Conservation (phyloP, 2,113 vertebrate species). For the Petaurus breviceps region DNA sequence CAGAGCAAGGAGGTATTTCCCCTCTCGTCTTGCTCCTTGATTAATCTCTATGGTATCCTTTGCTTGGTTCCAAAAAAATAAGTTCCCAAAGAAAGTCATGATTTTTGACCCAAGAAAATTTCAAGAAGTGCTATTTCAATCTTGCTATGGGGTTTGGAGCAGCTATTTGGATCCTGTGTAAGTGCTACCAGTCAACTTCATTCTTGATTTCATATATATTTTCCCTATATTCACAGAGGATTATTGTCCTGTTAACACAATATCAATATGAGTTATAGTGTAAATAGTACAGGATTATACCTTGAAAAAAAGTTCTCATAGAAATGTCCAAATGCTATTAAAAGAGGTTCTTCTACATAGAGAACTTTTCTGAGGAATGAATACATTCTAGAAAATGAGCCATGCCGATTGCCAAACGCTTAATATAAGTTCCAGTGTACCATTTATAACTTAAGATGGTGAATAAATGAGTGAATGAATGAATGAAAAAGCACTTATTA, state of each 20-base stretch:
- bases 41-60: not conserved
- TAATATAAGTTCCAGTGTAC: not conserved
- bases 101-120: not conserved
- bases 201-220: constrained; percentile 37
- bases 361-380: constrained; percentile 30
- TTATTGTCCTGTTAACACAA: not conserved
- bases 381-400: constrained; percentile 41
- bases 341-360: not conserved
- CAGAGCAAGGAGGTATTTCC: not conserved
- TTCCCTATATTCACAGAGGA: not conserved
- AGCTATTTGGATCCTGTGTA: not conserved
- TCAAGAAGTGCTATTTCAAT: constrained; percentile 8
- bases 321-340: constrained; percentile 36
- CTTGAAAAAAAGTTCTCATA: constrained; percentile 5
- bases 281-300: not conserved
- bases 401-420: not conserved
- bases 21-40: not conserved
- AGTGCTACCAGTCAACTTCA: constrained; percentile 9
- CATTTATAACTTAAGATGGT: not conserved
- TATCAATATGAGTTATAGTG: constrained; percentile 44
- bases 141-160: not conserved
- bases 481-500: not conserved
- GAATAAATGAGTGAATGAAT: not conserved
- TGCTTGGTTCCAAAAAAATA: constrained; percentile 1
- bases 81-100: not conserved